Conservation (phyloP, 2,888 invertebrate species). For the Epirrhoe tristata region DNA sequence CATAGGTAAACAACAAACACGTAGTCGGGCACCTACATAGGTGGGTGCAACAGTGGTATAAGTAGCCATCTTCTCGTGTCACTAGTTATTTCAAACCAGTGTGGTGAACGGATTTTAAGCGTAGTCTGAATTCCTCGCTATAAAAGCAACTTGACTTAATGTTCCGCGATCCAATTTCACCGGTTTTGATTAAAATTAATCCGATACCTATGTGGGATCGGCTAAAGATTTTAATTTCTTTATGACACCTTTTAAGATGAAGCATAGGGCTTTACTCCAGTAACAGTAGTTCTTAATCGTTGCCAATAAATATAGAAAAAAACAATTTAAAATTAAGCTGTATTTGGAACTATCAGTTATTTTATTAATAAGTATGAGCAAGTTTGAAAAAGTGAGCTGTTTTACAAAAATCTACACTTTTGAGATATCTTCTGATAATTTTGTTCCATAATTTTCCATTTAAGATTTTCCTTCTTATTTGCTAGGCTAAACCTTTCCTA, state of each 20-base stretch:
- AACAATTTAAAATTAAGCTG: neutral
- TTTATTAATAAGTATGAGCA: neutral
- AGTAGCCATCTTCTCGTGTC: too few species aligned
- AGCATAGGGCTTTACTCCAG: neutral
- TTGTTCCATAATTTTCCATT: neutral
- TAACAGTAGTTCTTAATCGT: constrained; percentile 18
- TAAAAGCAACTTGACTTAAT: neutral
- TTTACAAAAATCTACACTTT: too few species aligned
- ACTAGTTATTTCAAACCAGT: too few species aligned
- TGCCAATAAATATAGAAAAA: constrained; percentile 8
- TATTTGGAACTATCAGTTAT: neutral
- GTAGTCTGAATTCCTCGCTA: neutral
- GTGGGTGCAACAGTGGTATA: too few species aligned
- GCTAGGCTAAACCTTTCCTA: constrained; percentile 2
- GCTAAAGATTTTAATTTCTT: constrained; percentile 14
- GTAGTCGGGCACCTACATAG: too few species aligned
- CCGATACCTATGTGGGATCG: constrained; percentile 5
- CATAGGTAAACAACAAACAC: too few species aligned
- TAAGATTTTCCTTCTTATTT: constrained; percentile 3
- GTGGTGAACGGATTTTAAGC: neutral
- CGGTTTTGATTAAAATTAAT: constrained; percentile 14
- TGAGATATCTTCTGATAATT: neutral
- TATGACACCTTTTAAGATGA: constrained; percentile 19
- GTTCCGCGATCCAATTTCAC: constrained; percentile 10
- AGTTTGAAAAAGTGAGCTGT: too few species aligned